Conservation (phyloP, 2,888 invertebrate species). For the Conistra vaccinii region DNA sequence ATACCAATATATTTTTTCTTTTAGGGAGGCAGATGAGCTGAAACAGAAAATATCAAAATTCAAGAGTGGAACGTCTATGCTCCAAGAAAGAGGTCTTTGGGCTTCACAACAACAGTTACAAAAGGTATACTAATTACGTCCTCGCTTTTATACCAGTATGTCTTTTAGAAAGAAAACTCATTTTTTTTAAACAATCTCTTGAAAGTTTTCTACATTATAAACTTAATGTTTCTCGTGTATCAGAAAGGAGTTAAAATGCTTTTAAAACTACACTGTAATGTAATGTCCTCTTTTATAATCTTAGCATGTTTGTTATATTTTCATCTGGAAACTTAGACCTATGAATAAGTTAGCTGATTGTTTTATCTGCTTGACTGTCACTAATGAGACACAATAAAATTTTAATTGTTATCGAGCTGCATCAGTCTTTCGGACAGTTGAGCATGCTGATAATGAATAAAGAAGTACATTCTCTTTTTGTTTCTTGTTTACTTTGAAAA, state of each 20-base stretch:
- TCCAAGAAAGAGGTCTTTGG: conserved; percentile 87
- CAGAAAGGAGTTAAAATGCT: not conserved
- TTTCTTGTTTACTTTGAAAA: not conserved
- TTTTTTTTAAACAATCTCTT: not conserved
- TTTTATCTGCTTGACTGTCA: no score
- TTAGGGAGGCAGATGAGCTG: conserved; percentile 94
- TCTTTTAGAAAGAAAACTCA: not conserved
- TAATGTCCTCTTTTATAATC: not conserved
- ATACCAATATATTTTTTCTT: conserved; percentile 25
- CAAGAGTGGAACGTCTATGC: conserved; percentile 90
- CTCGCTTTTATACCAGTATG: not conserved
- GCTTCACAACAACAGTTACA: conserved; percentile 87
- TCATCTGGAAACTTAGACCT: no score
- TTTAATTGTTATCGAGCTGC: no score
- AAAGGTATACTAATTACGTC: conserved; percentile 75
- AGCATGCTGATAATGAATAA: not conserved
- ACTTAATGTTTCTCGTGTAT: not conserved
- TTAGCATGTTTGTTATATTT: not conserved
- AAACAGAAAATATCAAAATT: conserved; percentile 93
- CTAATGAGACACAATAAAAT: no score
- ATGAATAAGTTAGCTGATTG: not conserved
- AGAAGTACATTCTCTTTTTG: not conserved
- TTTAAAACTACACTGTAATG: not conserved
- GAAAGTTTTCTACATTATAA: not conserved
- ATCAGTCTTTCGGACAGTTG: no score